A percentile compares a stretch with the other conserved stretches of the same genome.
Evolutionary conservation across 2,113 vertebrate genomes (phyloP).

Genomic region (Turnix velox): DNA sequence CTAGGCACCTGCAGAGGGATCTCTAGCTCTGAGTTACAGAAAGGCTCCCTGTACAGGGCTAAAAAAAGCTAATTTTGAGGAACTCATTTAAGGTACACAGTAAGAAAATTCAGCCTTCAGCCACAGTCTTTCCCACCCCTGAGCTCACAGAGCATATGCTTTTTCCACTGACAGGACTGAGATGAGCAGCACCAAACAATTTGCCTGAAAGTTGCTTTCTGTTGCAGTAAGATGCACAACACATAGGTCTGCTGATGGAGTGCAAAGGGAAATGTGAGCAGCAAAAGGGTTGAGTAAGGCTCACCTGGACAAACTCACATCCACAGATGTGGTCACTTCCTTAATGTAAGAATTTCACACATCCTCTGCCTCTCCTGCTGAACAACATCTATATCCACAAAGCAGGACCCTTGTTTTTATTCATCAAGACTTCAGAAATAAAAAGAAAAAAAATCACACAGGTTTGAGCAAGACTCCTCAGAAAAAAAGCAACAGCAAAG

Average conservation of each 20-base stretch:
- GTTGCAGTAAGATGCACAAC: background rate
- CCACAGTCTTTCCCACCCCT: background rate
- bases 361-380: background rate
- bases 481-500: slow-evolving; percentile 49
- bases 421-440: slow-evolving; percentile 50
- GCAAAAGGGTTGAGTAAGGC: background rate
- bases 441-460: too few species aligned
- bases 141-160: background rate
- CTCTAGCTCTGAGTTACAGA: background rate
- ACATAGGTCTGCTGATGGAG: accelerated
- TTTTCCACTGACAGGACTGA: background rate
- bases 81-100: background rate
- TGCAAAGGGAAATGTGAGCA: background rate
- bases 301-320: background rate
- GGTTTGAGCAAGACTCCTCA: slow-evolving; percentile 54
- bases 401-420: slow-evolving; percentile 38
- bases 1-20: background rate
- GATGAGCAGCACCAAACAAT: accelerated
- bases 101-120: background rate
- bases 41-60: background rate
- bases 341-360: background rate
- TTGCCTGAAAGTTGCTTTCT: background rate
- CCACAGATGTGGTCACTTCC: background rate
- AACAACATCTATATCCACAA: background rate
- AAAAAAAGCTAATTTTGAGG: background rate